Conservation (phyloP, 2,113 vertebrate genomes). For the Nyctereutes procyonoides region DNA sequence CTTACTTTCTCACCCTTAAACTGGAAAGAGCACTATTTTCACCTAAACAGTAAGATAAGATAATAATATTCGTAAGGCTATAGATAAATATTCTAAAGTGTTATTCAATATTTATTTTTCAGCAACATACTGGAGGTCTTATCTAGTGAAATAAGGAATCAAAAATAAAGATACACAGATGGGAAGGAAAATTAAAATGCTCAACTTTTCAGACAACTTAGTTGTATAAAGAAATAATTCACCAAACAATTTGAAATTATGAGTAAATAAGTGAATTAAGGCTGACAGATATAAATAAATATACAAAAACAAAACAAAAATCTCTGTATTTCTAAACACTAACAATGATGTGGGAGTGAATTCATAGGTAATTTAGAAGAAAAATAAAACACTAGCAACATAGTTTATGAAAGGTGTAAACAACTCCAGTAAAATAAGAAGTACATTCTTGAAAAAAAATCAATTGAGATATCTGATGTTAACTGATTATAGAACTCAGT, state of each 20-base stretch:
- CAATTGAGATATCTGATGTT: not conserved
- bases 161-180: not conserved
- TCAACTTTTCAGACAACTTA: not conserved
- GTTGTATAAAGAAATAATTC: not conserved
- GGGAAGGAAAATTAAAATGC: not conserved
- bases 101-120: not conserved
- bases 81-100: not conserved
- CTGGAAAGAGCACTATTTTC: not conserved
- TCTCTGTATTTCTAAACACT: not conserved
- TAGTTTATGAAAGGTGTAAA: not conserved
- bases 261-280: not conserved
- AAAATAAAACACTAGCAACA: not conserved
- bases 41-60: not conserved
- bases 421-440: not conserved
- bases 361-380: not conserved
- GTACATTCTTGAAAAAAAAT: not conserved
- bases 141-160: not conserved
- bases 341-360: not conserved
- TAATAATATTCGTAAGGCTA: not conserved
- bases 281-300: not conserved
- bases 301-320: not conserved
- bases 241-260: not conserved
- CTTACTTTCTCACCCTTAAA: not conserved
- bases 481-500: not conserved
- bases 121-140: not conserved